phyloP scores from a whole-genome alignment of 2,888 invertebrate genomes.

The Torymus tubicola region DNA sequence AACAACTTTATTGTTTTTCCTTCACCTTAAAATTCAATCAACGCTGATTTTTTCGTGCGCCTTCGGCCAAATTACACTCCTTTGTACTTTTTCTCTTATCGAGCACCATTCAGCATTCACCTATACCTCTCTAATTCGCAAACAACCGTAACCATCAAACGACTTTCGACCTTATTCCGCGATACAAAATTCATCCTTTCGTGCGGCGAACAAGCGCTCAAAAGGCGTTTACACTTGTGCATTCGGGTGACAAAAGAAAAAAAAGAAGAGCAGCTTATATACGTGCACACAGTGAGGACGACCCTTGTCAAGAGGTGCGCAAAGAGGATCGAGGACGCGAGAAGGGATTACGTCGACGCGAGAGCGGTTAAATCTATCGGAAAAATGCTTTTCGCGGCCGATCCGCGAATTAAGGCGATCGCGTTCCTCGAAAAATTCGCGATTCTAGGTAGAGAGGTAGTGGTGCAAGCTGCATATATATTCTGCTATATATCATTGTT shows the following conservation, averaged over 20 bases:
- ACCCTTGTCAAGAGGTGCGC: not conserved
- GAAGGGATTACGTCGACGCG: conserved; percentile 6
- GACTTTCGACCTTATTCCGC: conserved; percentile 9
- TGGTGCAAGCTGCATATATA: too few relatives aligned
- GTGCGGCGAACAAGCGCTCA: not conserved
- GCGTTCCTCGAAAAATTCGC: not conserved
- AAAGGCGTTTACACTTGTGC: not conserved
- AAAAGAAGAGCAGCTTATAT: conserved; percentile 13
- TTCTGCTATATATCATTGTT: too few relatives aligned
- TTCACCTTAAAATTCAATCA: too few relatives aligned
- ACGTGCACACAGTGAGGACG: not conserved
- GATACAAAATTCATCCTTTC: conserved; percentile 28
- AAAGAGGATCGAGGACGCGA: not conserved
- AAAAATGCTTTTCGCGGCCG: conserved; percentile 4
- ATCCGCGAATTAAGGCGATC: conserved; percentile 26
- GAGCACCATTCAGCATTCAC: too few relatives aligned
- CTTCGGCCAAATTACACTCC: too few relatives aligned
- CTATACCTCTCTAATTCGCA: too few relatives aligned
- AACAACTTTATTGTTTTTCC: too few relatives aligned
- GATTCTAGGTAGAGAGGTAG: too few relatives aligned
- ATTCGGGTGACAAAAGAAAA: conserved; percentile 6
- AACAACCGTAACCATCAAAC: not conserved
- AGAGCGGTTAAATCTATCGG: conserved; percentile 30
- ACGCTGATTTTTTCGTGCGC: too few relatives aligned
- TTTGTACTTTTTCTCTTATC: too few relatives aligned